A percentile compares a stretch with the other conserved stretches of the same genome.
Evolutionary conservation across 2,113 vertebrate species (phyloP).

Genomic region (Cranoglanis bouderius): DNA sequence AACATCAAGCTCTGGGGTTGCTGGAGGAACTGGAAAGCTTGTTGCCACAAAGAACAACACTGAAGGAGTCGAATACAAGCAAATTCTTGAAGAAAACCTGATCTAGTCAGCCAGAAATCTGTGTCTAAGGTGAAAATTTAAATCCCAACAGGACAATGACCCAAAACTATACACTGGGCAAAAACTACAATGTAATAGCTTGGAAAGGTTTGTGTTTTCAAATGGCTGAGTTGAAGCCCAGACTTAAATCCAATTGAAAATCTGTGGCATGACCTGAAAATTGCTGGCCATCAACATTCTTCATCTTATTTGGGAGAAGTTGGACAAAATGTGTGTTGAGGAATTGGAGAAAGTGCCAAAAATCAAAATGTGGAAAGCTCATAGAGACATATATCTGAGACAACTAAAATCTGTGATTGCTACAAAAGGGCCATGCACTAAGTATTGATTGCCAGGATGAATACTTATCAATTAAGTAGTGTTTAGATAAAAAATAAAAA

Average conservation of each 20-base stretch:
- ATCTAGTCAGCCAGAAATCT: neutral
- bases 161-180: neutral
- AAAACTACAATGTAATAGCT: neutral
- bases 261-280: neutral
- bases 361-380: neutral
- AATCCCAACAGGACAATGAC: neutral
- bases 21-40: neutral
- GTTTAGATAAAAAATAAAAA: neutral
- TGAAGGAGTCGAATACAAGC: neutral
- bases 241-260: neutral
- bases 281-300: neutral
- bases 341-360: neutral
- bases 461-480: neutral
- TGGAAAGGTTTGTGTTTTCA: neutral
- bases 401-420: neutral
- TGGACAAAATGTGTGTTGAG: neutral
- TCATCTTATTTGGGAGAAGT: neutral
- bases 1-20: neutral
- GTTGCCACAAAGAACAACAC: neutral
- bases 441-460: neutral
- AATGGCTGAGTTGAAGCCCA: neutral
- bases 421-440: neutral
- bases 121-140: neutral
- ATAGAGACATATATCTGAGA: neutral
- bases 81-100: neutral